Conservation (phyloP, 2,888 invertebrate genomes). For the Ceraclea dissimilis region DNA sequence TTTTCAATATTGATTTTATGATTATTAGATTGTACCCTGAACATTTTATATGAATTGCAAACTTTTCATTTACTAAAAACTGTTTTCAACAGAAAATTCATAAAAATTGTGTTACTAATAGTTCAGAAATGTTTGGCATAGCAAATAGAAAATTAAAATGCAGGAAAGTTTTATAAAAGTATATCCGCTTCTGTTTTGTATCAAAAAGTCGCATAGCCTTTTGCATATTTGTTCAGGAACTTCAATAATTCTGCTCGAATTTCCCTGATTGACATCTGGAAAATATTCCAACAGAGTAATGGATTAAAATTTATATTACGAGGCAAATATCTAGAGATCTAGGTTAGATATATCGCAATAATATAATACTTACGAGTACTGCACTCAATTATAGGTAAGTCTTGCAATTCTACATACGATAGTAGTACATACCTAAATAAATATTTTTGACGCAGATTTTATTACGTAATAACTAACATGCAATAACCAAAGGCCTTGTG, state of each 20-base stretch:
- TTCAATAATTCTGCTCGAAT: neutral
- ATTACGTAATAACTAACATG: too few relatives aligned
- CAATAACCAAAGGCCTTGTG: too few relatives aligned
- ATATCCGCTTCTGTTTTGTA: neutral
- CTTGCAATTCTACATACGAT: too few relatives aligned
- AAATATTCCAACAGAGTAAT: neutral
- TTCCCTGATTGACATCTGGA: constrained; percentile 3
- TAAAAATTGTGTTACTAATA: neutral
- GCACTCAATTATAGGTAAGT: too few relatives aligned
- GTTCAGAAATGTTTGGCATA: neutral
- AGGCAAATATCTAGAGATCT: too few relatives aligned
- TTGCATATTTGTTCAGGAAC: neutral
- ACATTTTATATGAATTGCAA: neutral
- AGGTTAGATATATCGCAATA: too few relatives aligned
- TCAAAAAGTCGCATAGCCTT: neutral
- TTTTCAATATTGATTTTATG: neutral
- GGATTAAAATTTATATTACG: neutral
- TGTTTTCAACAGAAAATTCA: neutral
- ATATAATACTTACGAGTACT: too few relatives aligned
- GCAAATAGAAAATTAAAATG: neutral
- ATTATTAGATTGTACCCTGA: too few relatives aligned
- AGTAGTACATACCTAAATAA: too few relatives aligned
- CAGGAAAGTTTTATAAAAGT: neutral
- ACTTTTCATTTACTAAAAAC: neutral
- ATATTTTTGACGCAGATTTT: too few relatives aligned